Conservation (phyloP, 2,113 vertebrate species). For the Notothenia coriiceps region DNA sequence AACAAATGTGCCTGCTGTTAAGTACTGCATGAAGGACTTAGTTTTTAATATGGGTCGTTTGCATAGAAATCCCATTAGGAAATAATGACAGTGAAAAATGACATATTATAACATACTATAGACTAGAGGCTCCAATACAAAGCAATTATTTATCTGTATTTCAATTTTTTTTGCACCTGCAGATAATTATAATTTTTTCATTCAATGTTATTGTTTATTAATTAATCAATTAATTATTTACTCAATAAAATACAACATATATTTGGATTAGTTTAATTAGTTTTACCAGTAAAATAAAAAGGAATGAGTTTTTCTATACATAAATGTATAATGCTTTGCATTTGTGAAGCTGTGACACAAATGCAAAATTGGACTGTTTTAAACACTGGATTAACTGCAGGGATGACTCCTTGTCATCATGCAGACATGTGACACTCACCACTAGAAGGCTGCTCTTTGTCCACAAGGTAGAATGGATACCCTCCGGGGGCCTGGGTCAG, state of each 20-base stretch:
- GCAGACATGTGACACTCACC: conserved; percentile 78
- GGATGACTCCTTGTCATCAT: not conserved
- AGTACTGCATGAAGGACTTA: not conserved
- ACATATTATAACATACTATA: not conserved
- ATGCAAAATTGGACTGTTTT: too few species aligned
- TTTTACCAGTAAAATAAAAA: not conserved
- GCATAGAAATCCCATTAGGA: not conserved
- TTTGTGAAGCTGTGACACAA: not conserved
- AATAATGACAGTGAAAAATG: not conserved
- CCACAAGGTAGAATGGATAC: conserved; percentile 92
- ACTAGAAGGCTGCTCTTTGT: conserved; percentile 82
- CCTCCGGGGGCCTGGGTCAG: conserved; percentile 92
- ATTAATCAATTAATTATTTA: not conserved
- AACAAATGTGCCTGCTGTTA: not conserved
- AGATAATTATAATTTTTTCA: not conserved
- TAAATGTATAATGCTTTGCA: not conserved
- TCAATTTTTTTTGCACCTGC: not conserved
- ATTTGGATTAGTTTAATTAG: not conserved
- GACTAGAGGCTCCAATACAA: not conserved
- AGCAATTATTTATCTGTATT: not conserved
- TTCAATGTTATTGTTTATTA: not conserved
- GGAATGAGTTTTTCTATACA: not conserved
- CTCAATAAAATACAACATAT: not conserved
- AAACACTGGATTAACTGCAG: not conserved
- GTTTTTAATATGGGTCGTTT: not conserved